Percentiles rank a stretch among this genome's conserved stretches.
Conservation (phyloP, 2,797 vertebrate species). For the Chaunax sp. region DNA sequence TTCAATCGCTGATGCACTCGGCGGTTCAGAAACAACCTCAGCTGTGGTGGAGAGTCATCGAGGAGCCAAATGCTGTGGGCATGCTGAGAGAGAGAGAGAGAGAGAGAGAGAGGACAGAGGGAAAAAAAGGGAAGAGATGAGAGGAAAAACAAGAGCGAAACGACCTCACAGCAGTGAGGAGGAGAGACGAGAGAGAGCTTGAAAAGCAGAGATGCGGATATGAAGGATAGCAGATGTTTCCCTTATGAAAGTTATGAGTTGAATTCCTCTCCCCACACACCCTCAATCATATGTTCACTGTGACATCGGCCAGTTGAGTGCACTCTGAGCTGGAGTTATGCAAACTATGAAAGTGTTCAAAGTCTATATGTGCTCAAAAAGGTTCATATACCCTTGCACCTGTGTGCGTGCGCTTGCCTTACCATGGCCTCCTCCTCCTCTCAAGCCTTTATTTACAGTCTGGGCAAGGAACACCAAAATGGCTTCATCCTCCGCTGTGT, state of each 20-base stretch:
- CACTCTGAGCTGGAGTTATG: constrained; percentile 14
- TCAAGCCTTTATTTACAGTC: constrained; percentile 47
- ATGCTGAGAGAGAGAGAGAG: constrained; percentile 14
- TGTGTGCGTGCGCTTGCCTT: not conserved
- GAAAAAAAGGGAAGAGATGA: constrained; percentile 16
- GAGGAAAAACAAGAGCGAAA: constrained; percentile 20
- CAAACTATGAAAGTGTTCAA: not conserved
- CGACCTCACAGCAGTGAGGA: constrained; percentile 39
- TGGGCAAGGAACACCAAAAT: constrained; percentile 6
- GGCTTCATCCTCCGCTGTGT: not conserved
- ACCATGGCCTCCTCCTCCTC: constrained; percentile 11
- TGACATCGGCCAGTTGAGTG: constrained; percentile 34
- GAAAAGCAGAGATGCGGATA: constrained; percentile 21
- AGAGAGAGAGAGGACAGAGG: not conserved
- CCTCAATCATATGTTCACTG: constrained; percentile 22
- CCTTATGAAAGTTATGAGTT: constrained; percentile 54
- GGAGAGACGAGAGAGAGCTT: constrained; percentile 12
- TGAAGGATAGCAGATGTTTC: constrained; percentile 68
- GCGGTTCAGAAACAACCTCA: constrained; percentile 53
- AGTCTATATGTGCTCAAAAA: not conserved
- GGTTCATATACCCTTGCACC: not conserved
- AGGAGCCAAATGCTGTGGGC: constrained; percentile 36
- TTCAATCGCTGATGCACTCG: constrained; percentile 35
- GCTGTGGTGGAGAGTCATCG: constrained; percentile 50
- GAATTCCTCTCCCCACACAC: constrained; percentile 38